Evolutionary conservation across 37 sponge, comb jelly and placozoan species (phyloP).

Genomic region (Cladorhizidae sp.): DNA sequence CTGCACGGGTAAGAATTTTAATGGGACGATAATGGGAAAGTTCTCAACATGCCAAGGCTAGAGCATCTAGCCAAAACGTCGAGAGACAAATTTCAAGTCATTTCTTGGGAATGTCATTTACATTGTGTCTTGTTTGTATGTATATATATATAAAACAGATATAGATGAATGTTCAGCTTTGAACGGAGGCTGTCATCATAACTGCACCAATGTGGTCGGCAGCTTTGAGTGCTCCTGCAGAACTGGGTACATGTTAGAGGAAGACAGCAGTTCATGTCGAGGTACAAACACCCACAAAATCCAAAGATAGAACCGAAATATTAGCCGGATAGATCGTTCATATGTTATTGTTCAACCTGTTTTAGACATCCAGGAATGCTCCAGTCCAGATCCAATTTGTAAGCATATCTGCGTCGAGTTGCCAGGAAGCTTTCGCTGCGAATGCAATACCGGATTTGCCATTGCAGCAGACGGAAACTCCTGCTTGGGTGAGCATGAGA

Average conservation of each 20-base stretch:
- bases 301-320: no score
- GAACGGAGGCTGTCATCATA: conserved; percentile 36
- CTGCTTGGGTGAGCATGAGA: background rate
- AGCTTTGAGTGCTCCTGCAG: conserved; percentile 19
- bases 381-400: conserved; percentile 18
- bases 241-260: background rate
- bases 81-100: no score
- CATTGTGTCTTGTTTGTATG: background rate
- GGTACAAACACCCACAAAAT: background rate
- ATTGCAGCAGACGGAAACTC: background rate
- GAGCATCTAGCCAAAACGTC: no score
- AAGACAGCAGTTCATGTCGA: background rate
- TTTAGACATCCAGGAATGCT: conserved; percentile 1
- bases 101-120: no score
- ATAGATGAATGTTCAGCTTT: conserved; percentile 34
- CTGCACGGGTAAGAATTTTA: no score
- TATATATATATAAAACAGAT: conserved; percentile 55
- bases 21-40: no score
- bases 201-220: conserved; percentile 25
- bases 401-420: conserved; percentile 27
- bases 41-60: no score
- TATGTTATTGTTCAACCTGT: no score
- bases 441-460: conserved; percentile 21
- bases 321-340: no score
- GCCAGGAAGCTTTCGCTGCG: conserved; percentile 29